Percentiles rank a stretch among this genome's conserved stretches.
phyloP scores from a whole-genome alignment of 1,140 invertebrate species.

The Pseudomyrmex pallidus region DNA sequence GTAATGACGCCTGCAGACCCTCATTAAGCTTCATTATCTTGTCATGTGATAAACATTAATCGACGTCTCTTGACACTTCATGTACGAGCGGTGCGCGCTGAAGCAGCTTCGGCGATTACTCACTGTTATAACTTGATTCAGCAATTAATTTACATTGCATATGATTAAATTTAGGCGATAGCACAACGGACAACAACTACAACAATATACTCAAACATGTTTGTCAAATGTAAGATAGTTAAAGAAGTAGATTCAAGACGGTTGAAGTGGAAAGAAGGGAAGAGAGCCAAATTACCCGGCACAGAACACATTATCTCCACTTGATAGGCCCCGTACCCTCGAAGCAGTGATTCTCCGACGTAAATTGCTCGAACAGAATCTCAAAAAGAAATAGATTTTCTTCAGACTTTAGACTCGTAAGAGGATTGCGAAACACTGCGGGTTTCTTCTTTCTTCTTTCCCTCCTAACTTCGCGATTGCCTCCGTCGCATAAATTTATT shows the following conservation, averaged over 20 bases:
- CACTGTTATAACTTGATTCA: constrained; percentile 23
- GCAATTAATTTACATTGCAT: neutral
- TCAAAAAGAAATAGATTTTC: constrained; percentile 44
- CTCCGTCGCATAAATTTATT: constrained; percentile 80
- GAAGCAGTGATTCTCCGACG: constrained; percentile 73
- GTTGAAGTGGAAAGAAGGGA: constrained; percentile 49
- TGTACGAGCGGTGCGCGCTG: neutral
- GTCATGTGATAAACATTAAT: constrained; percentile 60
- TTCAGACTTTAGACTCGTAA: neutral
- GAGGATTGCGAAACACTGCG: constrained; percentile 73
- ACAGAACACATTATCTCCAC: constrained; percentile 83
- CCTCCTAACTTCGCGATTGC: constrained; percentile 77
- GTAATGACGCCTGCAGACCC: constrained; percentile 59
- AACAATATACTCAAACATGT: constrained; percentile 18
- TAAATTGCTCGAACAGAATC: constrained; percentile 38
- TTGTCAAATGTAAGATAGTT: constrained; percentile 67
- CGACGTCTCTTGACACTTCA: constrained; percentile 27
- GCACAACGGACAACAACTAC: neutral
- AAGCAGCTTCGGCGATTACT: constrained; percentile 30
- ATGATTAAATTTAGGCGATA: constrained; percentile 5
- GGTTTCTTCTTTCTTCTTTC: constrained; percentile 63
- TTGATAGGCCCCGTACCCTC: constrained; percentile 79
- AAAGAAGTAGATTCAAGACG: constrained; percentile 58
- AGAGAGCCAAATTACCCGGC: constrained; percentile 81
- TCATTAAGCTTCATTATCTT: constrained; percentile 73